Evolutionary conservation across 30 jellyfish, hydroid and myxozoan species (phyloP), one percentile per base, ranked within the genome.

Genomic region (Aurelia aurita): DNA sequence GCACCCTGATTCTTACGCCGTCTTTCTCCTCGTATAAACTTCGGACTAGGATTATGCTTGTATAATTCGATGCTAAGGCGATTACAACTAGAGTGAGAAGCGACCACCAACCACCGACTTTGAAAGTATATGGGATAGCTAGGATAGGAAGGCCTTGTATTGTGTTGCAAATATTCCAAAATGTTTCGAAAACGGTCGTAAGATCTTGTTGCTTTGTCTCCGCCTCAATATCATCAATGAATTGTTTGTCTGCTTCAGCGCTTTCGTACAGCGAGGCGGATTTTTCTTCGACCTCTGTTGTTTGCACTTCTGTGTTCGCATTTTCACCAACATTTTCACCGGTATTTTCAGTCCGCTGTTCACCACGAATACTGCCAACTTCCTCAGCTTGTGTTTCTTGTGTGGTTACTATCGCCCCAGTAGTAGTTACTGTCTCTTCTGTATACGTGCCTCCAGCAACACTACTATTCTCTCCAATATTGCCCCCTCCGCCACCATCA

Each of bases 91-190:
- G 85, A 14, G 97, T 86, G 3, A 89, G 58, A 19, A 94, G 74
- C 64, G 97, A 88, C 96, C 97, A 94, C 97, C 97, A 94, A 2
- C 99, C 99, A 10, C 99, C 97, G 1, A 89, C 84, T 28, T 84
- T 83, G 85, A 94, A 84, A 2, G 97, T 88, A 80, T 88, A 94
- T 0, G 99, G 99, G 14, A 94, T 89, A 65, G 99, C 97, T 13
- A 94, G 73, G 29, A 94, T 94, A 19, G 97, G 97, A 45, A 88
- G 81, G 34, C 99, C 99, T 60, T 88, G 97, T 54, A 88, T 94
- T 18, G 90, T 67, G 82, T 82, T 82, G n/a, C 92, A 77, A 62
- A 88, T 79, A 59, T 88, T 88, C 91, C 96, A 87, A 59, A 87
- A 87, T 66, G 96, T 72, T 47, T 77, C 96, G 49, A 77, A 87